Percentiles rank a stretch among this genome's conserved stretches.
Evolutionary conservation across 2,797 vertebrate genomes (phyloP).

Genomic region (Tangara arthus): DNA sequence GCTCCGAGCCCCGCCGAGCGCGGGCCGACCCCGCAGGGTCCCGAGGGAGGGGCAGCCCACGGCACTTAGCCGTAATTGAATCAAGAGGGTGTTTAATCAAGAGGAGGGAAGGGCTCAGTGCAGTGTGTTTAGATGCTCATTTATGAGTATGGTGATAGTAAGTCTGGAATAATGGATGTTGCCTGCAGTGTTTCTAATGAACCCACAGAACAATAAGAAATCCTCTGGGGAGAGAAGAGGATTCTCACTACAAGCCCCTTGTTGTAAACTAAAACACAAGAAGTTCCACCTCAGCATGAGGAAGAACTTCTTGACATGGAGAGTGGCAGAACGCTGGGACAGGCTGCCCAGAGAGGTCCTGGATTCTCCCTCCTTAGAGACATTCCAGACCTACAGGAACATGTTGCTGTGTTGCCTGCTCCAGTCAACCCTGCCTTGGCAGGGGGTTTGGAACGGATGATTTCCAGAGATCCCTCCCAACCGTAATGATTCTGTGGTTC

Average conservation of each 20-base stretch:
- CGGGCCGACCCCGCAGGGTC: not conserved
- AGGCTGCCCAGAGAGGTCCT: not conserved
- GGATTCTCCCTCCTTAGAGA: not conserved
- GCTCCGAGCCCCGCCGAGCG: not conserved
- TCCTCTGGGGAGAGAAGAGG: not conserved
- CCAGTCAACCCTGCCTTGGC: not conserved
- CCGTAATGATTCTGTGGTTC: not conserved
- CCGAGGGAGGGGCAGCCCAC: not conserved
- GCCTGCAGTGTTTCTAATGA: not conserved
- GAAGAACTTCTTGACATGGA: not conserved
- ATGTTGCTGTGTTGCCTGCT: not conserved
- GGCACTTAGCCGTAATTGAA: accelerated
- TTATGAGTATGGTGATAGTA: too few species aligned
- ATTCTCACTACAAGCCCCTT: not conserved
- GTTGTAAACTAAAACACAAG: not conserved
- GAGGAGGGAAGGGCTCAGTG: not conserved
- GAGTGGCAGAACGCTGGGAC: not conserved
- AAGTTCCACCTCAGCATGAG: not conserved
- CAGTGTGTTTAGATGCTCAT: not conserved
- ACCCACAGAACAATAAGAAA: too few species aligned
- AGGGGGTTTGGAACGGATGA: not conserved
- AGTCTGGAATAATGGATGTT: not conserved
- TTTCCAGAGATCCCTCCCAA: not conserved
- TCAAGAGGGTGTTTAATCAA: not conserved
- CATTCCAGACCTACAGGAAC: not conserved